A percentile compares a stretch with the other conserved stretches of the same genome.
These are phyloP conservation scores for Pterostichus madidus DNA, from an alignment of 2,888 invertebrate species.

Conservation along the genomic window DNA sequence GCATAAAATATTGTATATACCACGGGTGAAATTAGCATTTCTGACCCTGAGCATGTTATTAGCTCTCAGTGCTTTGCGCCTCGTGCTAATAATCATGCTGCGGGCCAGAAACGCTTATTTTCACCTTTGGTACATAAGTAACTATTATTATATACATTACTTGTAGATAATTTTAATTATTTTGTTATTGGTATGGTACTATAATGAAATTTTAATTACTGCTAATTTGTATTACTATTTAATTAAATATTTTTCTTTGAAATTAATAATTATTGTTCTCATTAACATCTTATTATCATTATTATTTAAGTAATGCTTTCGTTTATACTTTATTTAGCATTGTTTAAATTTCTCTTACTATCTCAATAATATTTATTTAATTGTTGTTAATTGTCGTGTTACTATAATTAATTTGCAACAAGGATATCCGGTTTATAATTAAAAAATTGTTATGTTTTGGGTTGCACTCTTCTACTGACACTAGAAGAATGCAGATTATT, in stretches of 20 bases:
- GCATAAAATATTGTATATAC: too few species aligned
- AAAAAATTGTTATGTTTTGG: slow-evolving; percentile 2
- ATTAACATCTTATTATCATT: too few species aligned
- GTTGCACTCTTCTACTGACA: neutral
- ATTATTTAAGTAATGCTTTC: neutral
- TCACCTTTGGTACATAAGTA: neutral
- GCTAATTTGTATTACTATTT: neutral
- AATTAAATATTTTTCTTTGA: neutral
- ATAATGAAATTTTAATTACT: neutral
- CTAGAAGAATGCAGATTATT: too few species aligned
- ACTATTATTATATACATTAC: too few species aligned
- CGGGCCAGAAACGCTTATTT: too few species aligned
- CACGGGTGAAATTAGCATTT: too few species aligned
- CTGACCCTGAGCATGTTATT: too few species aligned
- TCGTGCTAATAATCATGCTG: too few species aligned
- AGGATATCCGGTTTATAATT: slow-evolving; percentile 34
- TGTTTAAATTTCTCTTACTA: slow-evolving; percentile 2
- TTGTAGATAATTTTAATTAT: too few species aligned
- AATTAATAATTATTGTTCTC: neutral
- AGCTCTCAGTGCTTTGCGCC: too few species aligned
- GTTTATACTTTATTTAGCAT: neutral
- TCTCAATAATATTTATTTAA: slow-evolving; percentile 15
- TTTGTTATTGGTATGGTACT: too few species aligned
- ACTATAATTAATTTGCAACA: slow-evolving; percentile 7
- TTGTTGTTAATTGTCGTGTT: slow-evolving; percentile 29